phyloP scores from a whole-genome alignment of 2,113 vertebrate species.

The Nothoprocta pentlandii region DNA sequence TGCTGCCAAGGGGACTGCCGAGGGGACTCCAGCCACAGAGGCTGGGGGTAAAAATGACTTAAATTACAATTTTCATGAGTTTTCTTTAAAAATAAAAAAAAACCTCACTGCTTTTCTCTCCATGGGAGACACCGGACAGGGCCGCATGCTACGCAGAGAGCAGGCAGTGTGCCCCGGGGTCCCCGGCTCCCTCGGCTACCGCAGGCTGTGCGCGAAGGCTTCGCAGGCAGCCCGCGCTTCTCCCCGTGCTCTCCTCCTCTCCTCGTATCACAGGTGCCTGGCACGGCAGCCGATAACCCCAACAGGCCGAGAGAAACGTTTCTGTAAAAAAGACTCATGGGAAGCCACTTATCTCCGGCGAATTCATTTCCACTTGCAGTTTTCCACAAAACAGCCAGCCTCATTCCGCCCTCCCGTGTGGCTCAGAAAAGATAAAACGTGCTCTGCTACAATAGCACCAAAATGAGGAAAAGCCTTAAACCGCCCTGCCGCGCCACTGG shows the following conservation, averaged over 20 bases:
- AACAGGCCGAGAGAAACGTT: background rate
- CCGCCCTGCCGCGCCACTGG: fast-evolving
- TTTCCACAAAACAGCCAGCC: background rate
- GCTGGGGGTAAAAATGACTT: background rate
- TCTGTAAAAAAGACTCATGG: background rate
- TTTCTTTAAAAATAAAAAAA: background rate
- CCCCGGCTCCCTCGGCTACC: background rate
- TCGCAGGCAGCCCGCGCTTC: background rate
- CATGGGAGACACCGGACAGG: background rate
- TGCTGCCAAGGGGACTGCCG: background rate
- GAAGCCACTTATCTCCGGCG: background rate
- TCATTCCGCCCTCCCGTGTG: background rate
- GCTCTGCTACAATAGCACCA: background rate
- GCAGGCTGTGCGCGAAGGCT: background rate
- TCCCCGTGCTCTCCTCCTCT: background rate
- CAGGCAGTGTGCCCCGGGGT: background rate
- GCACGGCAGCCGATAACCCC: background rate
- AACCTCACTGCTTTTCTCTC: no score
- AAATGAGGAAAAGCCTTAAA: background rate
- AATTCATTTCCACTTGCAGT: background rate
- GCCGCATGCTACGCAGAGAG: background rate
- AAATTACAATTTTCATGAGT: background rate
- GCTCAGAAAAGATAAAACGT: background rate
- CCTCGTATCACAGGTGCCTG: background rate
- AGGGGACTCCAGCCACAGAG: background rate